These are phyloP conservation scores for Loripinus fragilis DNA, from an alignment of 2,888 invertebrate species.

Conservation along the genomic window DNA sequence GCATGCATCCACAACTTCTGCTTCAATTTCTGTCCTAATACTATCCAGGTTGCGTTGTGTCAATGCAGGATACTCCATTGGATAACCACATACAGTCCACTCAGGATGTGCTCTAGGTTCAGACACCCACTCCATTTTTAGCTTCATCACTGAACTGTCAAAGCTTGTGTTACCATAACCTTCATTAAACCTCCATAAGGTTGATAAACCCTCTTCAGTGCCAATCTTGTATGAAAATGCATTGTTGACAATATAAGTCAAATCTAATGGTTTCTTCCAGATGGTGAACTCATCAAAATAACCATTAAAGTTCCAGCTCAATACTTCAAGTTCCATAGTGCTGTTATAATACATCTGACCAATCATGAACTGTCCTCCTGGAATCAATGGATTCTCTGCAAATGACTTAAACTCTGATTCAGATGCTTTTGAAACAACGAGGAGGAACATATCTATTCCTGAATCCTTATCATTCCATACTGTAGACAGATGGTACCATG, in stretches of 20 bases:
- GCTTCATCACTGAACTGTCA: conserved; percentile 43
- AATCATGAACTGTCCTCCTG: conserved; percentile 67
- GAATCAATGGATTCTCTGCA: conserved; percentile 42
- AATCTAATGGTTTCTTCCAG: conserved; percentile 60
- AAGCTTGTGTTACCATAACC: conserved; percentile 40
- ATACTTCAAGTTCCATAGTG: conserved; percentile 21
- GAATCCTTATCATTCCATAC: conserved; percentile 54
- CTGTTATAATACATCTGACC: conserved; percentile 60
- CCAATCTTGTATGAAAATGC: conserved; percentile 51
- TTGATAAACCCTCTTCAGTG: conserved; percentile 39
- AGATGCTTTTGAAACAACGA: conserved; percentile 43
- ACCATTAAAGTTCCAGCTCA: conserved; percentile 63
- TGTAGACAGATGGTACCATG: conserved; percentile 70
- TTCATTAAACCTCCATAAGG: conserved; percentile 67
- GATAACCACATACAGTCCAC: conserved; percentile 59
- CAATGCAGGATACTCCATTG: conserved; percentile 27
- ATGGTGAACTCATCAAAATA: conserved; percentile 67
- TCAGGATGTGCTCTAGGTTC: conserved; percentile 59
- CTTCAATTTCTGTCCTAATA: neutral
- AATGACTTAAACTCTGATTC: neutral
- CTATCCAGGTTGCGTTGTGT: neutral
- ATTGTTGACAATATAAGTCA: conserved; percentile 49
- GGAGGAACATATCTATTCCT: conserved; percentile 49
- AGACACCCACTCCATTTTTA: conserved; percentile 34
- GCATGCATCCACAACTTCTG: neutral